These are phyloP conservation scores for Caenorhabditis uteleia DNA, from an alignment of 2,888 invertebrate species.

Conservation along the genomic window DNA sequence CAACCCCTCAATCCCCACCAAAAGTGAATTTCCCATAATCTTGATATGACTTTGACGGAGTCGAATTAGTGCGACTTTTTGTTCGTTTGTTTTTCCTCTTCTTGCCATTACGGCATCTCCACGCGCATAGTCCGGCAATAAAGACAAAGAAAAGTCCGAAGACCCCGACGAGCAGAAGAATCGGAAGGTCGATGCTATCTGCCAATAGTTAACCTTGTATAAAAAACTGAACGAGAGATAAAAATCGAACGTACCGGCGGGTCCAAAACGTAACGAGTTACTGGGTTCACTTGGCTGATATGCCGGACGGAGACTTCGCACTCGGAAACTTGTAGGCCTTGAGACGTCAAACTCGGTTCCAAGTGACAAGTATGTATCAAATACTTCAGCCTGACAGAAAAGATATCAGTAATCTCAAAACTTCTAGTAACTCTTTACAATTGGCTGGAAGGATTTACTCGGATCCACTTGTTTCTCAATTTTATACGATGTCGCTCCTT, in stretches of 20 bases:
- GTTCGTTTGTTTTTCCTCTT: slow-evolving; percentile 22
- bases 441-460: slow-evolving; percentile 25
- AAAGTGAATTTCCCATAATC: slow-evolving; percentile 34
- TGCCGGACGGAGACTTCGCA: slow-evolving; percentile 34
- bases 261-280: slow-evolving; percentile 10
- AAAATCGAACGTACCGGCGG: slow-evolving; percentile 20
- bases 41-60: slow-evolving; percentile 26
- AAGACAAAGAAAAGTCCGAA: slow-evolving; percentile 23
- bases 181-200: slow-evolving; percentile 23
- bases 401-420: slow-evolving; percentile 1
- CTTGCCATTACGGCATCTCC: slow-evolving; percentile 14
- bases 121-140: slow-evolving; percentile 11
- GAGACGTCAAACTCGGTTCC: slow-evolving; percentile 12
- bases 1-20: too few relatives aligned
- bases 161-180: slow-evolving; percentile 19
- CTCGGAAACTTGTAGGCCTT: slow-evolving; percentile 25
- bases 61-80: slow-evolving; percentile 15
- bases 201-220: not conserved
- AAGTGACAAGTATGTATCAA: slow-evolving; percentile 37
- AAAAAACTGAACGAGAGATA: too few relatives aligned
- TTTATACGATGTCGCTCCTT: slow-evolving; percentile 46
- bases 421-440: slow-evolving; percentile 15
- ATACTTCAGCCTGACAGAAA: slow-evolving; percentile 36
- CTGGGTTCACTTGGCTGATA: slow-evolving; percentile 41
- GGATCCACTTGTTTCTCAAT: slow-evolving; percentile 36